phyloP scores from a whole-genome alignment of 2,113 vertebrate species.

The Pagrus major region DNA sequence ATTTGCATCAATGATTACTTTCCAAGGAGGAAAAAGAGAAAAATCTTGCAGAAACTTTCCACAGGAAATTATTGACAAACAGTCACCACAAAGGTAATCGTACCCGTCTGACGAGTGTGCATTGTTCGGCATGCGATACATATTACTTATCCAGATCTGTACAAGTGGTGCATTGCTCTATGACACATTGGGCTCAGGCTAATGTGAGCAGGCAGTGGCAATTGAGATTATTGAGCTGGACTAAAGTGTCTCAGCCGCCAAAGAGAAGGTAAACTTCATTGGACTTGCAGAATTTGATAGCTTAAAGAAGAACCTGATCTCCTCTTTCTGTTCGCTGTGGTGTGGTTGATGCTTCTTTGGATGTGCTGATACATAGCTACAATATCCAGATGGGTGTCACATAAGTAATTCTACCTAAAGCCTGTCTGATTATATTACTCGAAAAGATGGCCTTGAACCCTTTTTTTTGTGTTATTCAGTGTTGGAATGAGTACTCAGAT shows the following conservation, averaged over 20 bases:
- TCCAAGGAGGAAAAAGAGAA: slow-evolving; percentile 43
- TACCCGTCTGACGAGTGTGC: slow-evolving; percentile 46
- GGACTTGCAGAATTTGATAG: slow-evolving; percentile 77
- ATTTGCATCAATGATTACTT: slow-evolving; percentile 72
- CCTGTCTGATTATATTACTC: slow-evolving; percentile 34
- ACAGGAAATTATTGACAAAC: slow-evolving; percentile 68
- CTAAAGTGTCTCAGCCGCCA: slow-evolving; percentile 45
- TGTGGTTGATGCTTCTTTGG: slow-evolving; percentile 55
- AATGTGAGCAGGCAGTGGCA: slow-evolving; percentile 64
- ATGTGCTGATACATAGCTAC: slow-evolving; percentile 69
- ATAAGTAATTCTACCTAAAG: slow-evolving; percentile 59
- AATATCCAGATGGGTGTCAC: slow-evolving; percentile 51
- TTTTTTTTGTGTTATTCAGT: slow-evolving; percentile 10
- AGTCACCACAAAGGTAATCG: slow-evolving; percentile 58
- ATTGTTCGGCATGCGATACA: slow-evolving; percentile 46
- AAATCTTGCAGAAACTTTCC: slow-evolving; percentile 58
- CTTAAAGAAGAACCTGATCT: slow-evolving; percentile 64
- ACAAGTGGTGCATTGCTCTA: slow-evolving; percentile 47
- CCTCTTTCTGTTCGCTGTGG: slow-evolving; percentile 40
- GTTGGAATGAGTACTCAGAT: background rate
- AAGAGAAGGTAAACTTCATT: slow-evolving; percentile 61
- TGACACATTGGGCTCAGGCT: slow-evolving; percentile 31
- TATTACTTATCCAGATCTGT: slow-evolving; percentile 58
- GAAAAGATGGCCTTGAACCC: slow-evolving; percentile 31
- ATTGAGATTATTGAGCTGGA: slow-evolving; percentile 68